These are phyloP conservation scores for Drosophila simulans DNA, from an alignment of 1,140 invertebrate species.

Conservation along the genomic window DNA sequence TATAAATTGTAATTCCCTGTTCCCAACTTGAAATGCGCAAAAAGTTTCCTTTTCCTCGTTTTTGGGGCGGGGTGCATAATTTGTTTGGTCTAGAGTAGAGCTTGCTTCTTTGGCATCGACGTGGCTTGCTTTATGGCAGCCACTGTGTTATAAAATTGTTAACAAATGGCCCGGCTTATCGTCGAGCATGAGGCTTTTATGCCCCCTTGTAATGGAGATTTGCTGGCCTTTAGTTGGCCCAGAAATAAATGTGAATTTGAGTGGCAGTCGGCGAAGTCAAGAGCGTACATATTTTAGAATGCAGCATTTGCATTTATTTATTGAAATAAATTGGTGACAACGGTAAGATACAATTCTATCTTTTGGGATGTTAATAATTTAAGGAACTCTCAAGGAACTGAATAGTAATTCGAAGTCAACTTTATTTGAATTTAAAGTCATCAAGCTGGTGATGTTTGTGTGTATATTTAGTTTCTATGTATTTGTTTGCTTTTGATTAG, in stretches of 20 bases:
- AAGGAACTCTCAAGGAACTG: too few relatives aligned
- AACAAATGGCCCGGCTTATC: constrained; percentile 35
- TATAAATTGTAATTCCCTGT: constrained; percentile 60
- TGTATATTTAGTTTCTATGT: too few relatives aligned
- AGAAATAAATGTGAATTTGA: constrained; percentile 31
- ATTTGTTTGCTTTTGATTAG: too few relatives aligned
- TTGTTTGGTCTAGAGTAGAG: constrained; percentile 29
- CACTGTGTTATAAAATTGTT: constrained; percentile 42
- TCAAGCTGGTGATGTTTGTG: too few relatives aligned
- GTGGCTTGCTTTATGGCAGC: constrained; percentile 30
- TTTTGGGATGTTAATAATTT: too few relatives aligned
- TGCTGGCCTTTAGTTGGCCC: constrained; percentile 25
- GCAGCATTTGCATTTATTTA: not conserved
- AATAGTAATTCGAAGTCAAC: too few relatives aligned
- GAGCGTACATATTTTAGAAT: not conserved
- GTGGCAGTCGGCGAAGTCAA: not conserved
- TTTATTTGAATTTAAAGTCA: too few relatives aligned
- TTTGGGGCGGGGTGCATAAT: constrained; percentile 43
- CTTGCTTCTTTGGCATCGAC: constrained; percentile 25
- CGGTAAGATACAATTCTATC: not conserved
- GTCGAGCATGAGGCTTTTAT: constrained; percentile 23
- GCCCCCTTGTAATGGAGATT: constrained; percentile 37
- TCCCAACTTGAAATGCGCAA: constrained; percentile 52
- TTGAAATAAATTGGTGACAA: not conserved
- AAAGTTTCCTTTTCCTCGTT: constrained; percentile 32